Percentiles rank a stretch among this genome's conserved stretches.
These are phyloP conservation scores for Chloroclysta siterata DNA, from an alignment of 2,888 invertebrate genomes.

Conservation along the genomic window DNA sequence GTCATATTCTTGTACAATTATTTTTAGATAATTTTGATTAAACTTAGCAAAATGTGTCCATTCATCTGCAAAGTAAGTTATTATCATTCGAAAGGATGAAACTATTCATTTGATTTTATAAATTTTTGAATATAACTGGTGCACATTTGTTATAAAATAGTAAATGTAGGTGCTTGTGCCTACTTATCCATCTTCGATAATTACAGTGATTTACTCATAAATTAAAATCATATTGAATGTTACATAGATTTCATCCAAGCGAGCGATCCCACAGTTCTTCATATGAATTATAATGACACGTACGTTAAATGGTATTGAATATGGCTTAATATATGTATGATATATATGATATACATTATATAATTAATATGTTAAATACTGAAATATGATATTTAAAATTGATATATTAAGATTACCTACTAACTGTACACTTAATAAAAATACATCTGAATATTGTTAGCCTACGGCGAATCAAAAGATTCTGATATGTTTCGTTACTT, in stretches of 20 bases:
- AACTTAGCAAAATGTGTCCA: constrained; percentile 43
- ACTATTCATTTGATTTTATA: constrained; percentile 6
- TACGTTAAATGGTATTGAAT: constrained; percentile 3
- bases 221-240: background rate
- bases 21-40: constrained; percentile 43
- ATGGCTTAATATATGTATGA: background rate
- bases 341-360: constrained; percentile 16
- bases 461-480: constrained; percentile 87
- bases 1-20: constrained; percentile 80
- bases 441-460: constrained; percentile 55
- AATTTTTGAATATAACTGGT: too few species aligned
- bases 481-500: constrained; percentile 90
- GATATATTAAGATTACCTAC: constrained; percentile 44
- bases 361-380: constrained; percentile 21
- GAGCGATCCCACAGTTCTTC: constrained; percentile 27
- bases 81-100: constrained; percentile 46
- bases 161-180: background rate
- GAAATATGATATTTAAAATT: constrained; percentile 31
- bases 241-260: constrained; percentile 34
- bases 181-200: background rate
- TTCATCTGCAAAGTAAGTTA: constrained; percentile 56
- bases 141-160: background rate
- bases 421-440: constrained; percentile 62
- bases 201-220: background rate
- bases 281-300: constrained; percentile 17